A percentile compares a stretch with the other conserved stretches of the same genome.
Conservation (phyloP, 1,140 invertebrate genomes). For the Neuroterus valhalla region DNA sequence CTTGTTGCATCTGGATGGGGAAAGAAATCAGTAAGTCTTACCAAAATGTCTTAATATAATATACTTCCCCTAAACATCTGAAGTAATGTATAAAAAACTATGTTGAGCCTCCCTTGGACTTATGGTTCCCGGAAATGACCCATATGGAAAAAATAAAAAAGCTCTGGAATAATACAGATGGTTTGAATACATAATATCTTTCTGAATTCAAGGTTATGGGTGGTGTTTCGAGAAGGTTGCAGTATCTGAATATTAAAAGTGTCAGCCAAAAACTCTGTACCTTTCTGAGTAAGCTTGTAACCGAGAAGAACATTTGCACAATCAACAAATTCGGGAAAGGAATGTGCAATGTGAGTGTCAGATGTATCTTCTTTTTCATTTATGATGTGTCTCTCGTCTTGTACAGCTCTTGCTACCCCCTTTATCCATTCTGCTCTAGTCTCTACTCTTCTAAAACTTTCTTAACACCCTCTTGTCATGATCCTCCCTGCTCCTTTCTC, state of each 20-base stretch:
- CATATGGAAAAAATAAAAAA: too few relatives aligned
- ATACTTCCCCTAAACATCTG: too few relatives aligned
- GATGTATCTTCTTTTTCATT: neutral
- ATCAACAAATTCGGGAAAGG: conserved; percentile 76
- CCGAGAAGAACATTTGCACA: conserved; percentile 76
- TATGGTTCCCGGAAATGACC: too few relatives aligned
- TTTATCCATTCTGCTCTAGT: too few relatives aligned
- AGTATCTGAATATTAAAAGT: conserved; percentile 46
- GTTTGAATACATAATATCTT: neutral
- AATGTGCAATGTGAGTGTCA: conserved; percentile 75
- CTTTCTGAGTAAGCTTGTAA: conserved; percentile 33
- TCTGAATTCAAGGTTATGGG: conserved; percentile 41
- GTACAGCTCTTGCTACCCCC: too few relatives aligned
- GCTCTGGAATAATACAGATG: too few relatives aligned
- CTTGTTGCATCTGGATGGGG: conserved; percentile 73
- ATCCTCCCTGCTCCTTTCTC: too few relatives aligned
- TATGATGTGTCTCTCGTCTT: too few relatives aligned
- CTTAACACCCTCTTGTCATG: too few relatives aligned
- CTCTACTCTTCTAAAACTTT: too few relatives aligned
- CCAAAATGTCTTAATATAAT: neutral
- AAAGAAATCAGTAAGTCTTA: conserved; percentile 43
- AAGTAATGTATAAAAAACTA: too few relatives aligned
- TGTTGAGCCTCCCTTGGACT: too few relatives aligned
- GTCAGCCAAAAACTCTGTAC: conserved; percentile 44
- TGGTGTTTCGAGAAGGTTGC: conserved; percentile 47